A percentile compares a stretch with the other conserved stretches of the same genome.
Evolutionary conservation across 2,797 vertebrate species (phyloP).

Genomic region (Typhlichthys eigenmanni): DNA sequence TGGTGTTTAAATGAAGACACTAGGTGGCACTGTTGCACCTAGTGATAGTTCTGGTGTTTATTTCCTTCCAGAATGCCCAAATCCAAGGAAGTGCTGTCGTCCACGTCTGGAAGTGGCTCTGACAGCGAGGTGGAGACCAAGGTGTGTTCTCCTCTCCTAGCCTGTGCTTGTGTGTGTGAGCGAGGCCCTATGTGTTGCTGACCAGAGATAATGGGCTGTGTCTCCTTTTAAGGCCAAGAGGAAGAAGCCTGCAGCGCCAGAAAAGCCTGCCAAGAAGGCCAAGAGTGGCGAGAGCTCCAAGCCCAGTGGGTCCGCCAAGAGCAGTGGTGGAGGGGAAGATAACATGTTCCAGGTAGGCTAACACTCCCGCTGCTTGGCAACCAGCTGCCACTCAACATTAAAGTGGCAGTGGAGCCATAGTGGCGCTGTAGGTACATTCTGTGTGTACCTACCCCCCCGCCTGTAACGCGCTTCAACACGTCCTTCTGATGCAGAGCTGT

Average conservation of each 20-base stretch:
- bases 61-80: slow-evolving; percentile 89
- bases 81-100: slow-evolving; percentile 95
- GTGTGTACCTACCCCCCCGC: too few relatives aligned
- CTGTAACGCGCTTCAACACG: too few relatives aligned
- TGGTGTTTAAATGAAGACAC: too few relatives aligned
- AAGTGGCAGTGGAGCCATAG: too few relatives aligned
- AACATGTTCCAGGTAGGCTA: slow-evolving; percentile 91
- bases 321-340: slow-evolving; percentile 80
- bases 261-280: slow-evolving; percentile 90
- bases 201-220: too few relatives aligned
- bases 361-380: too few relatives aligned
- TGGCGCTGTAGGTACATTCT: too few relatives aligned
- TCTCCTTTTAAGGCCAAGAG: slow-evolving; percentile 81
- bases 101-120: slow-evolving; percentile 92
- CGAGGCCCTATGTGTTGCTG: background rate
- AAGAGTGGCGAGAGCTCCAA: slow-evolving; percentile 93
- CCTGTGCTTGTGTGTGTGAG: background rate
- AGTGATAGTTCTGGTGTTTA: slow-evolving; percentile 1
- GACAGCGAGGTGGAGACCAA: slow-evolving; percentile 94
- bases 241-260: slow-evolving; percentile 86
- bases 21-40: slow-evolving; percentile 28
- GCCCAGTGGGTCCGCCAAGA: slow-evolving; percentile 85
- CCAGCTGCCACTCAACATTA: too few relatives aligned
- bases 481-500: too few relatives aligned
- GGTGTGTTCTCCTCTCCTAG: slow-evolving; percentile 68